phyloP scores from a whole-genome alignment of 2,888 invertebrate genomes.

The Diaperis boleti region DNA sequence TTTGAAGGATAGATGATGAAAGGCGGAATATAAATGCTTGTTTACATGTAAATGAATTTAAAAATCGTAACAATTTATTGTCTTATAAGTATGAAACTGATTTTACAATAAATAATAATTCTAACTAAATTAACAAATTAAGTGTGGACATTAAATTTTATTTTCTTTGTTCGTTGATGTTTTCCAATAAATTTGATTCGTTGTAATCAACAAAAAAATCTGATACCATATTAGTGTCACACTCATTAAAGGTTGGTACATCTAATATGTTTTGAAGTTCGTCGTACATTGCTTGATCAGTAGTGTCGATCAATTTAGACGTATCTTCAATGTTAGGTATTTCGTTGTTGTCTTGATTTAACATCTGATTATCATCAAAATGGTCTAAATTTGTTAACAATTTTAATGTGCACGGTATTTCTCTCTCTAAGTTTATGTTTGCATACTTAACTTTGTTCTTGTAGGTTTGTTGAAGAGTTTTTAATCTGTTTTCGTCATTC shows the following conservation, averaged over 20 bases:
- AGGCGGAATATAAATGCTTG: neutral
- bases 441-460: neutral
- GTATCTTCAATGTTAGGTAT: no score
- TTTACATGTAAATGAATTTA: neutral
- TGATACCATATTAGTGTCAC: neutral
- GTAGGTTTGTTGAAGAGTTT: neutral
- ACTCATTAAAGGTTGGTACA: neutral
- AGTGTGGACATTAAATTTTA: no score
- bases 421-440: neutral
- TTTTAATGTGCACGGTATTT: neutral
- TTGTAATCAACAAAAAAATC: neutral
- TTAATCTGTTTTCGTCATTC: neutral
- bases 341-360: no score
- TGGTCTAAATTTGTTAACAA: no score
- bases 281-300: neutral
- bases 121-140: no score
- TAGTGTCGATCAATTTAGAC: no score
- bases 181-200: no score
- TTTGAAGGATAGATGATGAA: conserved; percentile 2
- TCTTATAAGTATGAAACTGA: neutral
- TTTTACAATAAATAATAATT: no score
- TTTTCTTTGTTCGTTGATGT: no score
- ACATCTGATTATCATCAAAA: no score
- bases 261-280: neutral
- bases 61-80: neutral